Evolutionary conservation across 2,888 invertebrate genomes (phyloP).

Genomic region (Machimus atricapillus): DNA sequence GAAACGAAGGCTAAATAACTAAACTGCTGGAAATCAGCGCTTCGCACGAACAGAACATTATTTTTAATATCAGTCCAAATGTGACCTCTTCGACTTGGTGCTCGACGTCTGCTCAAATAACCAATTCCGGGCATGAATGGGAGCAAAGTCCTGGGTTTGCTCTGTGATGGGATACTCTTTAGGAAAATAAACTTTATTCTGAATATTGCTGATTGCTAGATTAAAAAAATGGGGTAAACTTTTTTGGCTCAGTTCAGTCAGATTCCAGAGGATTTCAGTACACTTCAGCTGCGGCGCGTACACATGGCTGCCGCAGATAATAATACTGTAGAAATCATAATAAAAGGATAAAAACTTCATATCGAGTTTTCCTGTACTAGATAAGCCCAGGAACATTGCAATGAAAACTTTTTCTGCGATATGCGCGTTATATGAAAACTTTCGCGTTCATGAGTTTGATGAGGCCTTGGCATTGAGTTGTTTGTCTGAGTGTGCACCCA

Average conservation of each 20-base stretch:
- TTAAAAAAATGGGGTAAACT: constrained; percentile 23
- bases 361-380: background rate
- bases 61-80: constrained; percentile 20
- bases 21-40: background rate
- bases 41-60: constrained; percentile 8
- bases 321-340: constrained; percentile 22
- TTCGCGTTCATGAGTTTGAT: constrained; percentile 28
- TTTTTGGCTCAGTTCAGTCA: background rate
- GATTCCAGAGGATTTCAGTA: background rate
- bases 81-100: constrained; percentile 11
- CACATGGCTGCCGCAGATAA: constrained; percentile 5
- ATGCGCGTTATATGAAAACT: constrained; percentile 30
- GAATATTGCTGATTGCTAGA: constrained; percentile 32
- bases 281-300: background rate
- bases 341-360: constrained; percentile 31
- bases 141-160: background rate
- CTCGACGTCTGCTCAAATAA: background rate
- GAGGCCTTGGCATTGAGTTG: constrained; percentile 1
- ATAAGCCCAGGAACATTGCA: constrained; percentile 2
- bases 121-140: background rate
- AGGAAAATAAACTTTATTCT: constrained; percentile 25
- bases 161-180: constrained; percentile 6
- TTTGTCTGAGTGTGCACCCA: background rate
- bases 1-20: background rate
- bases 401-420: constrained; percentile 11